Evolutionary conservation across 2,888 invertebrate genomes (phyloP), one percentile per base, ranked within the genome.

Genomic region (Ophraella communa): DNA sequence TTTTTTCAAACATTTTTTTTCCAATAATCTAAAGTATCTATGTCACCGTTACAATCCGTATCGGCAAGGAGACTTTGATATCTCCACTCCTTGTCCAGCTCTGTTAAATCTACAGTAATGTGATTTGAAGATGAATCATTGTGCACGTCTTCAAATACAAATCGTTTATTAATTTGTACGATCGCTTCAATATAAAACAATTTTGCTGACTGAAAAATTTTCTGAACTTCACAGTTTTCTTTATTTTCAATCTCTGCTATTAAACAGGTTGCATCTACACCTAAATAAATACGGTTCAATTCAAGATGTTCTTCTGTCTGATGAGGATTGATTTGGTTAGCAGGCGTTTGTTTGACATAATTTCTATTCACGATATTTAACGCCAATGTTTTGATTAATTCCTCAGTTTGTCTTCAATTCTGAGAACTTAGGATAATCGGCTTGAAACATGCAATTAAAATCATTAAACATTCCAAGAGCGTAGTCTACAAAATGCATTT

Each of bases 151-250:
- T 55, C 39, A 55, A 55, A 55, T 17, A 55, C 42, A 39, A 55
- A 55, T 35, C 55, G 55, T 55, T 55, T 55, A 39, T 39, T 55
- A 39, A 39, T 55, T 17, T 55, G 55, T 42, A 39, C 17, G 35
- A 55, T 55, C 24, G 21, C 10, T 55, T 55, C 55, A 39, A 55
- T 55, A 55, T 55, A 55, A 42, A 55, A 55, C 55, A 55, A 39
- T 55, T 55, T 55, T 55, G 39, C 39, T 17, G 55, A 55, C 35
- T 17, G 10, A n/a, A 55, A 55, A 23, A 55, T 35, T 55, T 39
- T 55, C 55, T 55, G 39, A 55, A 55, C 55, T 55, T 55, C 39
- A 55, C 42, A 24, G 24, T 24, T 24, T 24, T 2, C 24, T 24
- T 24, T 2, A 24, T 24, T 55, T 55, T 55, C 42, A 14, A 55